Base-by-base conservation (phyloP, 2,113 vertebrate genomes). In the Mohoua ochrocephala region DNA sequence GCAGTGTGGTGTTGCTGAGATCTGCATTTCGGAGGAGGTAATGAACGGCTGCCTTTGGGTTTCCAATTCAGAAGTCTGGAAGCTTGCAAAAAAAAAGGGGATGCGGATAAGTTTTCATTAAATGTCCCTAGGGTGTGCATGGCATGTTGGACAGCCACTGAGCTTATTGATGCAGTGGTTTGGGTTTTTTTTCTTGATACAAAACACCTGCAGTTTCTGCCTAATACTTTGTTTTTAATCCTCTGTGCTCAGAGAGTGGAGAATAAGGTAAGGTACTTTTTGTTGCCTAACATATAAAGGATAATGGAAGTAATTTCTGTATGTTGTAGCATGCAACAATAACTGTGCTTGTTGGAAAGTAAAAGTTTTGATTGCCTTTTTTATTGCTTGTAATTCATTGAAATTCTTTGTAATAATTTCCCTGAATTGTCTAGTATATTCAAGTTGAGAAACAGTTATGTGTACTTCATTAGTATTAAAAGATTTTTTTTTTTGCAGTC, bases 201-300 rank as follows among this genome's bases (percentile, higher is more conserved):
- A 59, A 70, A 69, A 50, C 65, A 68, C 63, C 61, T 89, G 64
- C 70, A 35, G 75, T 75, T 90, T 81, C 53, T 86, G 41, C 78
- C 37, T 77, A 26, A 81, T 91, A 28, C 61, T 95, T 63, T 87
- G 37, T 57, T 84, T 95, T 89, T 94, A 87, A 94, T 96, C 21
- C 56, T 97, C 33, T 67, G 47, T 91, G 95, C 94, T 92, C 91
- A 91, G 88, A 63, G 35, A 84, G 85, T 84, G 90, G 92, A 61
- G 91, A 78, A 69, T 87, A 93, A 96, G 97, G 96, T 97, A 95
- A 97, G 95, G 75, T 95, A 45, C 79, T 95, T 94, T 81, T 79
- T 84, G 24, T 77, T 87, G 49, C 41, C 76, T 69, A 16, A 89
- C n/a, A 14, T 85, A 73, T 67, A 85, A 91, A 74, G 73, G 87